Percentiles rank a stretch among this genome's conserved stretches.
phyloP scores from a whole-genome alignment of 1,140 invertebrate genomes.

The Pseudomyrmex pallidus region DNA sequence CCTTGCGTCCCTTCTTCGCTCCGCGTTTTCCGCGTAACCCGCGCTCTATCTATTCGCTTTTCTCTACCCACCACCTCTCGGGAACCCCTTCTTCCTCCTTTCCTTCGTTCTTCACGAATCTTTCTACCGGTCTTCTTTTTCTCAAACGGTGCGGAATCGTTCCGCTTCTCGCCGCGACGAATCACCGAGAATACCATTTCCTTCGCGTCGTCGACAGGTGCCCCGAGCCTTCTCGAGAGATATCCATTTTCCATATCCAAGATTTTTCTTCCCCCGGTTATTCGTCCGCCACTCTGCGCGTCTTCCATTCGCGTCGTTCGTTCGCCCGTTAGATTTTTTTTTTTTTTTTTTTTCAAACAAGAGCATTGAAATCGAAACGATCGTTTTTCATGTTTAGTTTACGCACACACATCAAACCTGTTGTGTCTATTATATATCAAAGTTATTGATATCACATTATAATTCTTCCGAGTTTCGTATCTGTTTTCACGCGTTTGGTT shows the following conservation, averaged over 20 bases:
- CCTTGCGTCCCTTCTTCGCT: not conserved
- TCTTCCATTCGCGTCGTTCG: not conserved
- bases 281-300: not conserved
- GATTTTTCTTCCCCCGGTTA: not conserved
- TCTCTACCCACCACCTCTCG: too few relatives aligned
- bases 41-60: too few relatives aligned
- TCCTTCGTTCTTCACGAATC: not conserved
- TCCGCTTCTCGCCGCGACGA: slow-evolving; percentile 57
- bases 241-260: slow-evolving; percentile 72
- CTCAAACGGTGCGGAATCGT: slow-evolving; percentile 59
- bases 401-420: too few relatives aligned
- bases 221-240: slow-evolving; percentile 63
- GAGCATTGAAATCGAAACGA: not conserved
- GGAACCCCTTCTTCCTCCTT: too few relatives aligned
- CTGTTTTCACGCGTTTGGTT: too few relatives aligned
- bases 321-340: slow-evolving; percentile 11
- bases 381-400: not conserved
- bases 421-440: too few relatives aligned
- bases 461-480: too few relatives aligned
- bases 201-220: slow-evolving; percentile 70
- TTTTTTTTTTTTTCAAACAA: not conserved
- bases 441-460: too few relatives aligned
- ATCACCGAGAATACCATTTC: slow-evolving; percentile 71
- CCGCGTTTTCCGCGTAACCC: too few relatives aligned
- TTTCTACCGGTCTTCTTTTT: slow-evolving; percentile 45